phyloP scores from a whole-genome alignment of 2,113 vertebrate species.

The Corynorhinus townsendii region DNA sequence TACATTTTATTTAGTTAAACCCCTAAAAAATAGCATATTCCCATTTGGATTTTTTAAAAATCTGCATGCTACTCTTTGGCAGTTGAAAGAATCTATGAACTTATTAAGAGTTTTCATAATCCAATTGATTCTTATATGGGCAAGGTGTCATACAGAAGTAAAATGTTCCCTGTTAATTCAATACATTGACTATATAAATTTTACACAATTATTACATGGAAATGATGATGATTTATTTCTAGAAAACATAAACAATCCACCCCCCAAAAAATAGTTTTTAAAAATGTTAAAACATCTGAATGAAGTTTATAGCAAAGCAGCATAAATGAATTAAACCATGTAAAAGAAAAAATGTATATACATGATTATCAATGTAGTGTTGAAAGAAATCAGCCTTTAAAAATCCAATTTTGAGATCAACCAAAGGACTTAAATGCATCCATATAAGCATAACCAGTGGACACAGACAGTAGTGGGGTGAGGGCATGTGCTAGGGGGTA shows the following conservation, averaged over 20 bases:
- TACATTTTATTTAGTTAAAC: conserved; percentile 74
- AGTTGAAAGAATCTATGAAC: conserved; percentile 62
- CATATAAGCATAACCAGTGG: too few relatives aligned
- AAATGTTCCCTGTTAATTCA: background rate
- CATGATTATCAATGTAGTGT: background rate
- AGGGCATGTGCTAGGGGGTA: too few relatives aligned
- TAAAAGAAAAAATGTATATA: background rate
- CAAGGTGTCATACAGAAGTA: background rate
- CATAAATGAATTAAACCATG: background rate
- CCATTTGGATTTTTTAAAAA: conserved; percentile 47
- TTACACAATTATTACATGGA: background rate
- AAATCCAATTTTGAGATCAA: background rate
- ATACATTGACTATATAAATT: background rate
- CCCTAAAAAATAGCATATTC: conserved; percentile 51
- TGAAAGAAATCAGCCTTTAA: background rate
- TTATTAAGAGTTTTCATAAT: conserved; percentile 47
- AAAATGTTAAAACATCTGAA: background rate
- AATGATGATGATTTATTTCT: conserved; percentile 1
- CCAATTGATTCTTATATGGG: conserved; percentile 44
- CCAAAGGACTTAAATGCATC: too few relatives aligned
- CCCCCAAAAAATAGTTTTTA: background rate
- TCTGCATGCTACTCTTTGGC: conserved; percentile 40
- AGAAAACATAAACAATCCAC: background rate
- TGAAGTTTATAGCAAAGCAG: background rate
- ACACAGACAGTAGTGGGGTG: too few relatives aligned